Percentiles rank a stretch among this genome's conserved stretches.
Conservation (phyloP, 2,888 invertebrate species). For the Actias luna region DNA sequence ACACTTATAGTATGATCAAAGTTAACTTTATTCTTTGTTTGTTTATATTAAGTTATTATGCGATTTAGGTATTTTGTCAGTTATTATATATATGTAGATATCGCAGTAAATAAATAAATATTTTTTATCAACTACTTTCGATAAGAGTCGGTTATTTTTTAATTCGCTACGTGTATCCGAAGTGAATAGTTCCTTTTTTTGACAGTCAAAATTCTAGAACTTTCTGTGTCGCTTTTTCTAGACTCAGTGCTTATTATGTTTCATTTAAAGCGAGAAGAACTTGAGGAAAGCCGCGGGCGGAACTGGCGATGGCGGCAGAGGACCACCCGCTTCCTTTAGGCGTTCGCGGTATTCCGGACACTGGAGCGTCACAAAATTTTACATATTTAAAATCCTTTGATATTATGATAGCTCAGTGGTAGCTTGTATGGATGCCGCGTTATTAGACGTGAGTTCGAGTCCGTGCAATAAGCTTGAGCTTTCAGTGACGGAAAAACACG, state of each 20-base stretch:
- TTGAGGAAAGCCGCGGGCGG: constrained; percentile 95
- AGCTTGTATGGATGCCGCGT: no score
- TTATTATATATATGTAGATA: neutral
- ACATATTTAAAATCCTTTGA: no score
- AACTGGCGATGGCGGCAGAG: constrained; percentile 90
- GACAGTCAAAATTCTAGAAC: neutral
- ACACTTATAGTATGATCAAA: neutral
- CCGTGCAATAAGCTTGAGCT: no score
- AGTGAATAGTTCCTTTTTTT: neutral
- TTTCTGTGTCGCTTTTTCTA: neutral
- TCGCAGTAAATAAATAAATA: neutral
- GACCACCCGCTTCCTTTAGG: constrained; percentile 88
- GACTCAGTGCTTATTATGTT: neutral
- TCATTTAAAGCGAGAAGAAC: constrained; percentile 91
- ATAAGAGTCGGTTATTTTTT: neutral
- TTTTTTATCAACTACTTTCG: neutral
- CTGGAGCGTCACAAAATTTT: constrained; percentile 53
- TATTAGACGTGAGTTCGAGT: no score
- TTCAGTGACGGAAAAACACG: no score
- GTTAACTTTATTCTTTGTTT: neutral
- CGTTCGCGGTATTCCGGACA: constrained; percentile 92
- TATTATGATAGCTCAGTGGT: no score
- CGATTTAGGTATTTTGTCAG: neutral
- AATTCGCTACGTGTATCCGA: neutral
- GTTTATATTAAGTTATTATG: neutral